phyloP scores from a whole-genome alignment of 2,797 vertebrate species.

The Margarornis squamiger region DNA sequence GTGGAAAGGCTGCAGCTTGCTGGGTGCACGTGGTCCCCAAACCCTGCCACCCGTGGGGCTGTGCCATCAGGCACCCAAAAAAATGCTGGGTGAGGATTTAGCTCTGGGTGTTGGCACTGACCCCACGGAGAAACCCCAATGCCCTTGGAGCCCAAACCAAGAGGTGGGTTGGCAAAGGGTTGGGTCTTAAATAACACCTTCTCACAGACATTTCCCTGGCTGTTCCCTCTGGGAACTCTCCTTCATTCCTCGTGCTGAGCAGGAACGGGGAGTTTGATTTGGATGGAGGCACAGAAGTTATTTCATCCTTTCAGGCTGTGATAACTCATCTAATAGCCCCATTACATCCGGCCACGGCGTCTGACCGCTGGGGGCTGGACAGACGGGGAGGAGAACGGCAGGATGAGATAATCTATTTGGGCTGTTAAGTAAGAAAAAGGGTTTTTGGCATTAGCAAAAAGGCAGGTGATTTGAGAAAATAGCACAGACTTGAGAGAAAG shows the following conservation, averaged over 20 bases:
- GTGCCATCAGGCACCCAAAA: background rate
- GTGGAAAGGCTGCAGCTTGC: background rate
- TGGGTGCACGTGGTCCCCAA: fast-evolving
- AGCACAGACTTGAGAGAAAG: background rate
- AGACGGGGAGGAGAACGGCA: background rate
- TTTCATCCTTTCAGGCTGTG: constrained; percentile 60
- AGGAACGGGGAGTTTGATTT: constrained; percentile 21
- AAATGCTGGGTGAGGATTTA: fast-evolving
- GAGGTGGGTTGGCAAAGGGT: background rate
- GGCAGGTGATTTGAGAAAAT: constrained; percentile 63
- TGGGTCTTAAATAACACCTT: background rate
- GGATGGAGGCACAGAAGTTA: constrained; percentile 32
- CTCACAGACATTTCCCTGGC: background rate
- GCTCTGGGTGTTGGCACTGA: background rate
- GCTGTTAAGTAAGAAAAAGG: constrained; percentile 27
- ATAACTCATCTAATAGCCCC: constrained; percentile 62
- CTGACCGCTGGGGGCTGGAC: constrained; percentile 15
- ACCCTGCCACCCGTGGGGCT: background rate
- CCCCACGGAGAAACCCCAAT: fast-evolving
- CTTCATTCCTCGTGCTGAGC: background rate
- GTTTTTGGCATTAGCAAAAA: constrained; percentile 29
- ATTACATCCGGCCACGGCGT: constrained; percentile 42
- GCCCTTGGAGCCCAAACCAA: background rate
- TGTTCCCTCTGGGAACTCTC: background rate
- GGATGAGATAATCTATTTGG: constrained; percentile 48